phyloP scores from a whole-genome alignment of 35 echinoderm and acorn worm species.

The Diadema setosum region DNA sequence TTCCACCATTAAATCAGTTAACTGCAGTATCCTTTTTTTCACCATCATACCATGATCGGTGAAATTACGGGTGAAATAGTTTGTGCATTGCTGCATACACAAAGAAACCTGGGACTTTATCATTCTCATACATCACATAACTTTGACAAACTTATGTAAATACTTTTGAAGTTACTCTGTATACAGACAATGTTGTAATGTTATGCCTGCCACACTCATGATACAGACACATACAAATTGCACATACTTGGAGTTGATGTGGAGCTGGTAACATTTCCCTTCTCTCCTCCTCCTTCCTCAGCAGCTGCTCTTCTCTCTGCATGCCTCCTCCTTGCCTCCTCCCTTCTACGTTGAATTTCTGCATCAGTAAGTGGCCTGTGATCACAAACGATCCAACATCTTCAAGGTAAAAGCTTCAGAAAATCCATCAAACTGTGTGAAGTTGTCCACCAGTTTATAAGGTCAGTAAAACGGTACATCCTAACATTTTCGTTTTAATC shows the following conservation, averaged over 20 bases:
- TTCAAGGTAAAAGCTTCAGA: background rate
- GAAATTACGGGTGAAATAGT: too few species aligned
- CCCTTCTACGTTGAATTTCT: conserved; percentile 57
- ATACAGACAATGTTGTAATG: too few species aligned
- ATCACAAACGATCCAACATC: background rate
- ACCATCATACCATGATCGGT: too few species aligned
- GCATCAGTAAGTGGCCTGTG: conserved; percentile 65
- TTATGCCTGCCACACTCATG: background rate
- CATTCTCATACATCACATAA: too few species aligned
- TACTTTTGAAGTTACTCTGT: too few species aligned
- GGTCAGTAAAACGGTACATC: background rate
- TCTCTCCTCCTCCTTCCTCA: background rate
- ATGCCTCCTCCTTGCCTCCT: conserved; percentile 64
- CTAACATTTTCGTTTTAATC: too few species aligned
- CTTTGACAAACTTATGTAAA: too few species aligned
- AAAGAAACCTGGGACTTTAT: too few species aligned
- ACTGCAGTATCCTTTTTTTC: too few species aligned
- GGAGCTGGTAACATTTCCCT: background rate
- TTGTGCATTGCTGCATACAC: too few species aligned
- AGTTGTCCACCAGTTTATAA: background rate
- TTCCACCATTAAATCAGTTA: too few species aligned
- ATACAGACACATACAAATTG: background rate
- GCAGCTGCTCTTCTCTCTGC: conserved; percentile 22
- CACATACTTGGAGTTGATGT: background rate
- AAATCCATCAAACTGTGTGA: background rate